Conservation (phyloP, 2,797 vertebrate species). For the Gymnocypris eckloni region DNA sequence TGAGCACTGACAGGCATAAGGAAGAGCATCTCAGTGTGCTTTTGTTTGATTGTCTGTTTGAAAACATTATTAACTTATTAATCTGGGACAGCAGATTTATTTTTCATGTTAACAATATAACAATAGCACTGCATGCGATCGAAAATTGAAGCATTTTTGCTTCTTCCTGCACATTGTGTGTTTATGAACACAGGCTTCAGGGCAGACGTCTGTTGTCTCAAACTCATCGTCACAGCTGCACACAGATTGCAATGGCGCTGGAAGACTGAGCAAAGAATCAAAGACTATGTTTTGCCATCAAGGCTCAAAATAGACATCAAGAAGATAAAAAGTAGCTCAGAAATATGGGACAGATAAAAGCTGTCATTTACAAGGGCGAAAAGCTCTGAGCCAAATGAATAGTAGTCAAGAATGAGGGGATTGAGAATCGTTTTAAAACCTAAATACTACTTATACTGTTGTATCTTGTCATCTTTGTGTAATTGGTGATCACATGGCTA, state of each 20-base stretch:
- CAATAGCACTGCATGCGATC: background rate
- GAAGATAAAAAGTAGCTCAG: slow-evolving; percentile 27
- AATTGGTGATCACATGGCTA: slow-evolving; percentile 7
- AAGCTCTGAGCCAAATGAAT: background rate
- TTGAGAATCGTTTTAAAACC: slow-evolving; percentile 17
- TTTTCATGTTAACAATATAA: background rate
- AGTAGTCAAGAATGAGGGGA: slow-evolving; percentile 9
- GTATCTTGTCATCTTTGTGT: slow-evolving; percentile 8
- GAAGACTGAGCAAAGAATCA: slow-evolving; percentile 53
- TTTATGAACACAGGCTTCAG: slow-evolving; percentile 34
- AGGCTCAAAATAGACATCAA: slow-evolving; percentile 46
- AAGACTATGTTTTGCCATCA: slow-evolving; percentile 33
- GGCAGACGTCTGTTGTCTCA: slow-evolving; percentile 50
- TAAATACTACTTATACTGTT: background rate
- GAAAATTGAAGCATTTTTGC: slow-evolving; percentile 2
- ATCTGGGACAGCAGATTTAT: background rate
- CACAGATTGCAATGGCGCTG: slow-evolving; percentile 50
- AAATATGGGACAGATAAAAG: slow-evolving; percentile 25
- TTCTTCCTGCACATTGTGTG: slow-evolving; percentile 19
- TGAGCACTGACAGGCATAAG: slow-evolving; percentile 28
- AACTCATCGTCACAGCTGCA: slow-evolving; percentile 50
- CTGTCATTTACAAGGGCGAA: background rate
- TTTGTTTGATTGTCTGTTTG: slow-evolving; percentile 12
- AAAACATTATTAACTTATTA: background rate
- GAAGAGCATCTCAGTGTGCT: slow-evolving; percentile 20